phyloP scores from a whole-genome alignment of 2,888 invertebrate genomes.

The Cosmia pyralina region DNA sequence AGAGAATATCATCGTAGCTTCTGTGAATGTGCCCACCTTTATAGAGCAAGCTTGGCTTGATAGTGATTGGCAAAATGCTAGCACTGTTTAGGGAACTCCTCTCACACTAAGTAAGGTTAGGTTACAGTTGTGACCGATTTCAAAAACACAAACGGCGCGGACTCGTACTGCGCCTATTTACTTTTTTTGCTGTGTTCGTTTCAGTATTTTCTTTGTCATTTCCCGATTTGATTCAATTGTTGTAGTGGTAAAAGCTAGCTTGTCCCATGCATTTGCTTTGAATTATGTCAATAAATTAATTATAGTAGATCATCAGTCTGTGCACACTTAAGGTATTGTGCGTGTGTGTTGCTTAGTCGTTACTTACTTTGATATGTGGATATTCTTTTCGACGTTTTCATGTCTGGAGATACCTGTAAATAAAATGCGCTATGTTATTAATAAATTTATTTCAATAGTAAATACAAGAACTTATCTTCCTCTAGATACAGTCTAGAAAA shows the following conservation, averaged over 20 bases:
- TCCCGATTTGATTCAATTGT: neutral
- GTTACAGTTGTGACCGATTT: neutral
- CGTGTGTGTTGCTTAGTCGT: neutral
- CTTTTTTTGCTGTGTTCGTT: too few relatives aligned
- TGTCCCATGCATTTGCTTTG: too few relatives aligned
- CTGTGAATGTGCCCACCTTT: neutral
- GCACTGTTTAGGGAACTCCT: too few relatives aligned
- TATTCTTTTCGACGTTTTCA: constrained; percentile 12
- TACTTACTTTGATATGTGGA: constrained; percentile 45
- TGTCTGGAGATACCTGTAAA: constrained; percentile 34
- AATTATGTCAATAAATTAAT: neutral
- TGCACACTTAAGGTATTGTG: neutral
- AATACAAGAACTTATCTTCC: neutral
- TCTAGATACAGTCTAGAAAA: neutral
- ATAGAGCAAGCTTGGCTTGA: neutral
- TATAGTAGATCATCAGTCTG: too few relatives aligned
- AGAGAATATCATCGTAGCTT: neutral
- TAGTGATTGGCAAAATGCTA: neutral
- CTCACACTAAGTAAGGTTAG: neutral
- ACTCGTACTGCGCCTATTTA: neutral
- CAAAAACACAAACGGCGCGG: neutral
- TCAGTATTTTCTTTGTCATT: neutral
- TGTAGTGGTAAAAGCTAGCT: too few relatives aligned
- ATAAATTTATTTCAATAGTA: neutral
- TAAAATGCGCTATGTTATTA: neutral